Conservation (phyloP, 2,888 invertebrate species). For the Mallateleia sp. region DNA sequence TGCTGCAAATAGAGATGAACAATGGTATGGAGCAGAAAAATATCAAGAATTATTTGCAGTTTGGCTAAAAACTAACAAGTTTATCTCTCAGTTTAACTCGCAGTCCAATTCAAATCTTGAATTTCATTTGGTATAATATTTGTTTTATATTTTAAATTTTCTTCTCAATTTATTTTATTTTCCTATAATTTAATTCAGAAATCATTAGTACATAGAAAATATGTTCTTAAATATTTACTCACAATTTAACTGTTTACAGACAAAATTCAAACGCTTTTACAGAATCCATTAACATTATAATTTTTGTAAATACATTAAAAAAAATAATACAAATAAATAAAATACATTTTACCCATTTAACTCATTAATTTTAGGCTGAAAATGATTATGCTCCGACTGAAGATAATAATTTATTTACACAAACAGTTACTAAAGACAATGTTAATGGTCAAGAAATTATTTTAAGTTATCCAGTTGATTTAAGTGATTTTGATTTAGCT, state of each 20-base stretch:
- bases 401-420: neutral
- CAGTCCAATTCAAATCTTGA: slow-evolving; percentile 17
- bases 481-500: slow-evolving; percentile 28
- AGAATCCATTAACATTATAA: too few relatives aligned
- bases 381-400: neutral
- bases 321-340: too few relatives aligned
- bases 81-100: neutral
- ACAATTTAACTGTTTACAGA: too few relatives aligned
- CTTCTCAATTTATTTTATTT: neutral
- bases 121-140: slow-evolving; percentile 9
- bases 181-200: neutral
- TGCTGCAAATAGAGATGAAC: slow-evolving; percentile 26
- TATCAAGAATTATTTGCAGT: slow-evolving; percentile 16
- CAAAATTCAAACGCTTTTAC: too few relatives aligned
- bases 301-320: too few relatives aligned
- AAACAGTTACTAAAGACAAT: slow-evolving; percentile 1
- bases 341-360: too few relatives aligned
- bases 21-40: slow-evolving; percentile 36
- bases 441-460: slow-evolving; percentile 3
- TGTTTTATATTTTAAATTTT: neutral
- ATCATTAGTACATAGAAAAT: too few relatives aligned
- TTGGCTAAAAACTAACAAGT: slow-evolving; percentile 19
- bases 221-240: too few relatives aligned
- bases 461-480: slow-evolving; percentile 23
- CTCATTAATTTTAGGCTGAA: too few relatives aligned